phyloP scores from a whole-genome alignment of 2,113 vertebrate genomes.

The Garra rufa region DNA sequence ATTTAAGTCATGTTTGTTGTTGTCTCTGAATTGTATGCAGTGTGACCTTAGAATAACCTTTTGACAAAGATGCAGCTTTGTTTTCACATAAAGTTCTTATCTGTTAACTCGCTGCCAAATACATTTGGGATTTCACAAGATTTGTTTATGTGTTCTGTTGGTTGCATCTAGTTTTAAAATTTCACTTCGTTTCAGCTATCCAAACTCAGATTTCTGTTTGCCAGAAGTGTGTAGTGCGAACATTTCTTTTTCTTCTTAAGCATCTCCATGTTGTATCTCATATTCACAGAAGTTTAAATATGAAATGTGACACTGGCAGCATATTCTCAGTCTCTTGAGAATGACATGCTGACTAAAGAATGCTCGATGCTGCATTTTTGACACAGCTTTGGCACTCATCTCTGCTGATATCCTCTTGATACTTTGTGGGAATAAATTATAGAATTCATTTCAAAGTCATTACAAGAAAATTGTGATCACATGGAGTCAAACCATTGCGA shows the following conservation, averaged over 20 bases:
- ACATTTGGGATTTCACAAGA: not conserved
- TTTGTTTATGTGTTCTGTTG: not conserved
- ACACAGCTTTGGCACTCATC: not conserved
- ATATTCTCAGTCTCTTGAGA: conserved; percentile 17
- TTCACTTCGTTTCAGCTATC: not conserved
- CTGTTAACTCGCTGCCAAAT: not conserved
- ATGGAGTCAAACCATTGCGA: not conserved
- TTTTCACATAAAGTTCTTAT: not conserved
- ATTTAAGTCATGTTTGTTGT: not conserved
- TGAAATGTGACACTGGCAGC: conserved; percentile 13
- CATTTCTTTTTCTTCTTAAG: not conserved
- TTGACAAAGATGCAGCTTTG: not conserved
- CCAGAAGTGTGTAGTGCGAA: not conserved
- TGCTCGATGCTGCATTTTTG: not conserved
- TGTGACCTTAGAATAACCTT: not conserved
- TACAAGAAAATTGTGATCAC: not conserved
- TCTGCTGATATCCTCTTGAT: not conserved
- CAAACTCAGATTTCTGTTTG: not conserved
- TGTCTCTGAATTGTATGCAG: not conserved
- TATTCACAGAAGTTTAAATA: conserved; percentile 28
- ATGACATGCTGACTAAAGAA: conserved; percentile 23
- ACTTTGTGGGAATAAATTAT: not conserved
- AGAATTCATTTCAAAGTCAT: not conserved
- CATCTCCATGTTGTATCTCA: not conserved
- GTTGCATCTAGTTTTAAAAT: not conserved